phyloP scores from a whole-genome alignment of 2,113 vertebrate genomes.

The Candoia aspera region DNA sequence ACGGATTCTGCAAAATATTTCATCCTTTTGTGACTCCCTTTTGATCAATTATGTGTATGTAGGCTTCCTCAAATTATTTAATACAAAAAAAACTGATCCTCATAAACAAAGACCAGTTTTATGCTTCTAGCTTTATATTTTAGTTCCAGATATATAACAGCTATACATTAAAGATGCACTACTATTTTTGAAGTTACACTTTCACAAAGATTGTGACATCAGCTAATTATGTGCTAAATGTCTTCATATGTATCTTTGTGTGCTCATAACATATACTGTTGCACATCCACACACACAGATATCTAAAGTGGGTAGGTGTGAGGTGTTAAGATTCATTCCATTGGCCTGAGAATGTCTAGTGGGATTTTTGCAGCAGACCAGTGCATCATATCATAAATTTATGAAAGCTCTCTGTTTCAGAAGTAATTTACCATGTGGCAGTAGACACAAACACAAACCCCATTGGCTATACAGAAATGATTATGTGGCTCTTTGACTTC shows the following conservation, averaged over 20 bases:
- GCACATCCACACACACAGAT: background rate
- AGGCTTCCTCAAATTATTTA: constrained; percentile 51
- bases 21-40: constrained; percentile 63
- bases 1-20: constrained; percentile 55
- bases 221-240: background rate
- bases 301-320: background rate
- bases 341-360: background rate
- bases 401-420: background rate
- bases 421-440: background rate
- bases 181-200: background rate
- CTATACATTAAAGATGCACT: constrained; percentile 24
- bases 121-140: constrained; percentile 52
- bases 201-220: constrained; percentile 26
- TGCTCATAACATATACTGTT: background rate
- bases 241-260: background rate
- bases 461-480: background rate
- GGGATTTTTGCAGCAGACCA: background rate
- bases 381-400: background rate
- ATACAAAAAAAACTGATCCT: constrained; percentile 34
- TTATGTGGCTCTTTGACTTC: background rate
- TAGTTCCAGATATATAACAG: constrained; percentile 51
- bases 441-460: background rate
- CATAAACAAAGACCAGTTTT: constrained; percentile 37
- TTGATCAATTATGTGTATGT: constrained; percentile 62
- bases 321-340: background rate